Evolutionary conservation across 1,140 invertebrate genomes (phyloP).

Genomic region (Apis mellifera): DNA sequence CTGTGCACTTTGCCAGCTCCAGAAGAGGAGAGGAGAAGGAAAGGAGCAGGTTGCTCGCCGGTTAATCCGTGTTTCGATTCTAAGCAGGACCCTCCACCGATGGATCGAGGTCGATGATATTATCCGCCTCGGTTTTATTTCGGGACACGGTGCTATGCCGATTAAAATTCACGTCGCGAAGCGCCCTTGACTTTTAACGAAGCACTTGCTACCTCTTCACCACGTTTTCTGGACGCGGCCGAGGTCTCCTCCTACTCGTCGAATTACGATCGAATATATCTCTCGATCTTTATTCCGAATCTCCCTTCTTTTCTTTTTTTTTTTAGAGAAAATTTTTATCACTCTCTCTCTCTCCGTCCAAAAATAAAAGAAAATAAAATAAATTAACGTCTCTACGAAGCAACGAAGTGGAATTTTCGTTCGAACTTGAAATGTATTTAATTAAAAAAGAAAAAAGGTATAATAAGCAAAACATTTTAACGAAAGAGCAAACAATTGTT

Average conservation of each 20-base stretch:
- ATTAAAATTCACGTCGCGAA: conserved; percentile 69
- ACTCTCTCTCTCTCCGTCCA: neutral
- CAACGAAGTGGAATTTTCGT: no score
- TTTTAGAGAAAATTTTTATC: no score
- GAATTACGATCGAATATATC: conserved; percentile 18
- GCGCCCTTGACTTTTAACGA: conserved; percentile 66
- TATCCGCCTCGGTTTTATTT: conserved; percentile 62
- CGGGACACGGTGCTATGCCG: conserved; percentile 47
- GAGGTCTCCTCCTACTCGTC: neutral
- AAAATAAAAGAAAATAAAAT: no score
- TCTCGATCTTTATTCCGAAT: neutral
- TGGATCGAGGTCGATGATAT: conserved; percentile 62
- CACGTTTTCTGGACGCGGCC: conserved; percentile 11
- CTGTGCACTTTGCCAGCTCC: conserved; percentile 51
- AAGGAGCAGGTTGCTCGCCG: conserved; percentile 45
- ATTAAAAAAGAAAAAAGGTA: no score
- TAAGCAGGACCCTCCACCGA: conserved; percentile 47
- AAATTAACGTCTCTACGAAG: no score
- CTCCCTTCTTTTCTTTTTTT: neutral
- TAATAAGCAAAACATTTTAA: neutral
- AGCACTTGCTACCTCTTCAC: conserved; percentile 49
- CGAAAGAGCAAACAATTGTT: conserved; percentile 48
- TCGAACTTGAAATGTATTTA: no score
- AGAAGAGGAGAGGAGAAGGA: conserved; percentile 1
- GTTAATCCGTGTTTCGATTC: conserved; percentile 63